These are phyloP conservation scores for Scaptomyza hsui DNA, from an alignment of 1,140 invertebrate species.

Conservation along the genomic window DNA sequence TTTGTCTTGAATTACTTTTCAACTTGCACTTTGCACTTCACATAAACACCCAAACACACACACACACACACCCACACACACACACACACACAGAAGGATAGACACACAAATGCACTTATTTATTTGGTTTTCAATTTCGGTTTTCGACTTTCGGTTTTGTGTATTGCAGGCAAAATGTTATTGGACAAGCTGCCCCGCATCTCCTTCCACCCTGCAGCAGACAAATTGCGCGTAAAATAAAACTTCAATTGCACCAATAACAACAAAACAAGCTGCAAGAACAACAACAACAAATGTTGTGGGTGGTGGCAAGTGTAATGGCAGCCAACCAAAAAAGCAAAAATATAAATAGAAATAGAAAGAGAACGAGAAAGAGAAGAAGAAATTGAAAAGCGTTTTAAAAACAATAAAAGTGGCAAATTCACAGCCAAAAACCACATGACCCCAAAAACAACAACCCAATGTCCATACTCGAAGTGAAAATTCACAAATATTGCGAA, in stretches of 20 bases:
- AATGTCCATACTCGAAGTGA: slow-evolving; percentile 4
- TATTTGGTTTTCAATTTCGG: slow-evolving; percentile 56
- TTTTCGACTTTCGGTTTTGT: slow-evolving; percentile 48
- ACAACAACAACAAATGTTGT: neutral
- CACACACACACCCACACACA: neutral
- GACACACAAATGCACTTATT: slow-evolving; percentile 43
- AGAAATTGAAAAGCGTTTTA: slow-evolving; percentile 56
- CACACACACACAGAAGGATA: neutral
- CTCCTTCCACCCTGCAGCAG: slow-evolving; percentile 11
- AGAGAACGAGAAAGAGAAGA: neutral
- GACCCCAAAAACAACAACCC: neutral
- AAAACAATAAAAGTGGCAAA: slow-evolving; percentile 60
- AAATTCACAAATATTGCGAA: slow-evolving; percentile 48
- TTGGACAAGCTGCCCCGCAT: slow-evolving; percentile 16
- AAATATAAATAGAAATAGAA: no score
- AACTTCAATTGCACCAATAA: slow-evolving; percentile 53
- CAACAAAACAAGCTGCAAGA: slow-evolving; percentile 16
- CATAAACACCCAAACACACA: slow-evolving; percentile 6
- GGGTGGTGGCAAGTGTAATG: neutral
- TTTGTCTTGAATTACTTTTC: slow-evolving; percentile 55
- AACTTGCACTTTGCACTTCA: slow-evolving; percentile 35
- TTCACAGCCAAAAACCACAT: slow-evolving; percentile 28
- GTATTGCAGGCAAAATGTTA: slow-evolving; percentile 42
- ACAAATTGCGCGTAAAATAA: slow-evolving; percentile 60
- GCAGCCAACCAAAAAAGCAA: neutral